phyloP scores from a whole-genome alignment of 2,888 invertebrate species.

The Trissoscelio sp. region DNA sequence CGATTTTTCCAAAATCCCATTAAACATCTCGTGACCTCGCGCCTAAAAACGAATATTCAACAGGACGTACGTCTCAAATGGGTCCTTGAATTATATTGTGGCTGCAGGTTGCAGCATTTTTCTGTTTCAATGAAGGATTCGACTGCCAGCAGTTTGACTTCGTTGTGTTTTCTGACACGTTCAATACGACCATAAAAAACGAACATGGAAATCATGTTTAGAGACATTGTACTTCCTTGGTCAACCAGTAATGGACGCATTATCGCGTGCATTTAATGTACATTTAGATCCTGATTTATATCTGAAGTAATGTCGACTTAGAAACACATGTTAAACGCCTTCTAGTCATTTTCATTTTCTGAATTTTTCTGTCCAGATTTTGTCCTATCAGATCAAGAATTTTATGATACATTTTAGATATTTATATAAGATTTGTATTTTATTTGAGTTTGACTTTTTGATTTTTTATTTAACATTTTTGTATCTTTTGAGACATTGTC shows the following conservation, averaged over 20 bases:
- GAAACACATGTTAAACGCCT: constrained; percentile 24
- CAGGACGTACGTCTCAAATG: constrained; percentile 2
- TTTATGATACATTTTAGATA: too few relatives aligned
- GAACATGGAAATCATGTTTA: constrained; percentile 46
- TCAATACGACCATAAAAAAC: constrained; percentile 28
- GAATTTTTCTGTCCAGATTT: not conserved
- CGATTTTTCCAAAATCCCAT: constrained; percentile 44
- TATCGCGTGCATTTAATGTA: constrained; percentile 24
- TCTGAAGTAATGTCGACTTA: not conserved
- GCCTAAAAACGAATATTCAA: constrained; percentile 27
- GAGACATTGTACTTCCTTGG: constrained; percentile 12
- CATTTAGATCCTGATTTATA: constrained; percentile 29
- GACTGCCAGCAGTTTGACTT: constrained; percentile 7
- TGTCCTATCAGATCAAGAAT: too few relatives aligned
- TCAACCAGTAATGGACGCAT: constrained; percentile 40
- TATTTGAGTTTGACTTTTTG: too few relatives aligned
- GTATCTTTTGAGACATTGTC: too few relatives aligned
- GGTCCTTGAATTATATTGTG: constrained; percentile 55
- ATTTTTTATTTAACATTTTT: too few relatives aligned
- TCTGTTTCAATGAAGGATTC: constrained; percentile 31
- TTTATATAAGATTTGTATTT: too few relatives aligned
- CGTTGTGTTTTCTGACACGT: constrained; percentile 21
- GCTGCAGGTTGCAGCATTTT: constrained; percentile 35
- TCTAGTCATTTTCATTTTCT: not conserved
- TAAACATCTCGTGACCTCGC: constrained; percentile 48